Percentiles rank a stretch among this genome's conserved stretches.
phyloP scores from a whole-genome alignment of 2,888 invertebrate species.

The Lumbricus terrestris region DNA sequence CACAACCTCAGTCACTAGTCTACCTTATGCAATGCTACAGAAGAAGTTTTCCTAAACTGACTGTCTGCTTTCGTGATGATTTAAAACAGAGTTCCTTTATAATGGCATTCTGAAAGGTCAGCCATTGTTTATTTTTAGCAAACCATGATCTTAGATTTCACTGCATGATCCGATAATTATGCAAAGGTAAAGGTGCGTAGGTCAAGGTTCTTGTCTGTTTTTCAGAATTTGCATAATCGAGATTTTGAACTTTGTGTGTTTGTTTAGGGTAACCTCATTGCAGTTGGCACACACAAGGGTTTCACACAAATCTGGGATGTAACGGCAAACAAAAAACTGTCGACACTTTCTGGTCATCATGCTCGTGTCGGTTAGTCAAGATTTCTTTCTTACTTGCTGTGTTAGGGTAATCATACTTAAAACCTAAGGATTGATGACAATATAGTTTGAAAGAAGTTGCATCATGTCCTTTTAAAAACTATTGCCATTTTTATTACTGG shows the following conservation, averaged over 20 bases:
- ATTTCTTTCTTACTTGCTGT: not conserved
- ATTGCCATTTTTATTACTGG: not conserved
- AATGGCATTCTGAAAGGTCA: not conserved
- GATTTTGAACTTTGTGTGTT: not conserved
- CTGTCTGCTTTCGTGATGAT: no score
- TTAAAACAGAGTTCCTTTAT: no score
- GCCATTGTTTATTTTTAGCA: not conserved
- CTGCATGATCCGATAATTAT: not conserved
- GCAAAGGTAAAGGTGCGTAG: not conserved
- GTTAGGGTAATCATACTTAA: not conserved
- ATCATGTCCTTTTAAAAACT: not conserved
- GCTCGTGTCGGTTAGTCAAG: conserved; percentile 67
- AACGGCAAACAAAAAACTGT: conserved; percentile 85
- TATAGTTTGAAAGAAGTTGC: not conserved
- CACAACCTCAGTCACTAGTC: no score
- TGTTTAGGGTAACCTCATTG: conserved; percentile 79
- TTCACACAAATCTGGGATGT: conserved; percentile 97
- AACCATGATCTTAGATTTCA: no score
- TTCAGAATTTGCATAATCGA: no score
- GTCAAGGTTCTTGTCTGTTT: no score
- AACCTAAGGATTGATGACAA: not conserved
- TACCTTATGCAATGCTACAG: no score
- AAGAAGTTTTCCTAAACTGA: no score
- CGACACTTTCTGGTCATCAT: conserved; percentile 85
- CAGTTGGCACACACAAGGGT: conserved; percentile 96